Evolutionary conservation across 2,888 invertebrate genomes (phyloP).

Genomic region (Nematopogon swammerdamellus): DNA sequence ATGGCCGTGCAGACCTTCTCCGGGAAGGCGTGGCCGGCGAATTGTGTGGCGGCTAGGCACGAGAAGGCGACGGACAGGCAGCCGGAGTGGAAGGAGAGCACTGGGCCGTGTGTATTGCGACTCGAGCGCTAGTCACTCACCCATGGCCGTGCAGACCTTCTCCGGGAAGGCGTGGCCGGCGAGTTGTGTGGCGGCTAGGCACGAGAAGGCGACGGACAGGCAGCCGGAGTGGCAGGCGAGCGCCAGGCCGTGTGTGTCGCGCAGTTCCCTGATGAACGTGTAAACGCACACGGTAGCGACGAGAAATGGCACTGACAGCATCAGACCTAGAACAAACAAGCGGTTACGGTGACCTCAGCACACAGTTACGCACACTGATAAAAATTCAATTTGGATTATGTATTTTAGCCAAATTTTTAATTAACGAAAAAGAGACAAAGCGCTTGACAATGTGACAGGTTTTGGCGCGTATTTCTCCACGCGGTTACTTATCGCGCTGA

Average conservation of each 20-base stretch:
- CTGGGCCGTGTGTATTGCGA: background rate
- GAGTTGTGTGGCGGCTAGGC: slow-evolving; percentile 53
- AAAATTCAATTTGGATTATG: too few species aligned
- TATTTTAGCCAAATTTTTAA: too few species aligned
- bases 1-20: slow-evolving; percentile 41
- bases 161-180: slow-evolving; percentile 44
- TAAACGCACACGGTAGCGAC: slow-evolving; percentile 47
- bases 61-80: slow-evolving; percentile 48
- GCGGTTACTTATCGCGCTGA: too few species aligned
- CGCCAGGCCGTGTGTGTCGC: slow-evolving; percentile 55
- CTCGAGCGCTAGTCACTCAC: slow-evolving; percentile 18
- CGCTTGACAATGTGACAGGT: too few species aligned
- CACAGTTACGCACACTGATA: too few species aligned
- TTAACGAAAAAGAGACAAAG: too few species aligned
- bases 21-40: slow-evolving; percentile 47
- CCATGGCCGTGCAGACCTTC: slow-evolving; percentile 45
- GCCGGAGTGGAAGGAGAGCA: background rate
- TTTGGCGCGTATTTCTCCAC: too few species aligned
- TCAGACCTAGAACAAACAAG: slow-evolving; percentile 32
- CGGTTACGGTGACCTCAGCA: too few species aligned
- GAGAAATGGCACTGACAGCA: slow-evolving; percentile 52
- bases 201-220: slow-evolving; percentile 50
- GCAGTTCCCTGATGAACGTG: slow-evolving; percentile 45
- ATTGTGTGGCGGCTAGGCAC: slow-evolving; percentile 51
- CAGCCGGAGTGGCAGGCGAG: slow-evolving; percentile 55